Evolutionary conservation across 1,140 invertebrate genomes (phyloP), one percentile per base, ranked within the genome.

Genomic region (Macrobrachium rosenbergii): DNA sequence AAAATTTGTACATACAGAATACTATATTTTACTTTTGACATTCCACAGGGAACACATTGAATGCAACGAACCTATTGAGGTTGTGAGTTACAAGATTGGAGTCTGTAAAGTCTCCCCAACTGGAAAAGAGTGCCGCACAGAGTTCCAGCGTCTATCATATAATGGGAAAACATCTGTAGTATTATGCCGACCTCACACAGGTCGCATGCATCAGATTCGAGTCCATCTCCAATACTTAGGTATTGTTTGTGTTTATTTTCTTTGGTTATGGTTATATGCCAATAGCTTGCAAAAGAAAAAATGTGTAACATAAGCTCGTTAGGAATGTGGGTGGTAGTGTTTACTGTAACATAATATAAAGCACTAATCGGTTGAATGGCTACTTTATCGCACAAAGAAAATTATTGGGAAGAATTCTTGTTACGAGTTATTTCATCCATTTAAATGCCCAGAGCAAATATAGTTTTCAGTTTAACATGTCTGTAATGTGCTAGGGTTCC

Each of bases 141-240:
- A 95, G 82, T 99, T 99, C 93, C 95, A 97, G 91, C 94, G 96
- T 91, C 92, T 99, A 14, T 97, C 96, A 81, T 94, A 91, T 83
- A 97, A 99, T 93, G 94, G 94, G 5, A 96, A 95, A 90, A 96
- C 97, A 0, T 99, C 97, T 90, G 96, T 99, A 37, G 97, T 99
- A 2, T 93, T 96, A 23, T 99, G 98, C 92, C 95, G 95, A 90
- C 98, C 98, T 0, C 95, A 96, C 90, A 99, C 98, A 2, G 99
- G 99, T 0, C 93, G 99, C 88, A 99, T 99, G 95, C 99, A 99
- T 92, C 99, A 99, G 92, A 99, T 99, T 88, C 94, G 99, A 87
- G 98, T 99, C n/a, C 99, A 99, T 93, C 94, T 99, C 62, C 99
- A 99, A 92, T 99, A 97, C 92, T 93, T 99, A 90, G 98, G 96